Evolutionary conservation across 1,140 invertebrate genomes (phyloP).

Genomic region (Zaprionus capensis): DNA sequence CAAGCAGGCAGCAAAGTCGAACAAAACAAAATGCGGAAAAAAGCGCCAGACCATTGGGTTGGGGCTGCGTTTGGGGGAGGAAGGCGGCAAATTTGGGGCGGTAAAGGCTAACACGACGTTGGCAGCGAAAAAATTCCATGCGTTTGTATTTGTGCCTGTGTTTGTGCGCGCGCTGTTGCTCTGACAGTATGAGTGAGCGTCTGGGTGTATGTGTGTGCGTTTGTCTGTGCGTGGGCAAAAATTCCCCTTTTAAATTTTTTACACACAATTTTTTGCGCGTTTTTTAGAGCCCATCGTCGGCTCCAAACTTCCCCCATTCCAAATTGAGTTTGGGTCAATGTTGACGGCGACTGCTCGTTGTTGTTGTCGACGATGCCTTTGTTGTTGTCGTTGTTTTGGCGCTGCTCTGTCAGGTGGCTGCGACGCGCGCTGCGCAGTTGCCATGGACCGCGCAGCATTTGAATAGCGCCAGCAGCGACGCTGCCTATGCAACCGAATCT

Average conservation of each 20-base stretch:
- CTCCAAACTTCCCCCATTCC: slow-evolving; percentile 46
- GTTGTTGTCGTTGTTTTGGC: slow-evolving; percentile 56
- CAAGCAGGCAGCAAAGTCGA: slow-evolving; percentile 67
- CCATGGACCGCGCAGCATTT: slow-evolving; percentile 63
- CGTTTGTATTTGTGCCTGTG: slow-evolving; percentile 48
- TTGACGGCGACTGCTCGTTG: slow-evolving; percentile 60
- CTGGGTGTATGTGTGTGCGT: slow-evolving; percentile 43
- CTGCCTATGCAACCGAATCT: slow-evolving; percentile 79
- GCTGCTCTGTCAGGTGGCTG: slow-evolving; percentile 75
- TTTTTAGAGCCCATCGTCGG: slow-evolving; percentile 70
- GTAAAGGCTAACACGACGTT: slow-evolving; percentile 68
- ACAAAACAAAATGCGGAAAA: slow-evolving; percentile 76
- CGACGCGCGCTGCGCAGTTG: slow-evolving; percentile 49
- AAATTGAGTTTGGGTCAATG: slow-evolving; percentile 79
- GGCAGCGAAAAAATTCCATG: slow-evolving; percentile 69
- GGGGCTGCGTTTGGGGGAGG: slow-evolving; percentile 8
- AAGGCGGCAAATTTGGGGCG: slow-evolving; percentile 65
- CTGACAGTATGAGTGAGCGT: slow-evolving; percentile 6
- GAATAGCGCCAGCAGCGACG: slow-evolving; percentile 74
- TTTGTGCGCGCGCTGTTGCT: slow-evolving; percentile 16
- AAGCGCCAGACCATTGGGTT: slow-evolving; percentile 38
- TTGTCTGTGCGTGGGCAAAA: slow-evolving; percentile 73
- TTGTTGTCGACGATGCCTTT: slow-evolving; percentile 41
- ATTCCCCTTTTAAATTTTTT: slow-evolving; percentile 80
- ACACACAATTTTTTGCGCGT: slow-evolving; percentile 75